Conservation (phyloP, 1,140 invertebrate genomes). For the Mycetomoellerius zeteki region DNA sequence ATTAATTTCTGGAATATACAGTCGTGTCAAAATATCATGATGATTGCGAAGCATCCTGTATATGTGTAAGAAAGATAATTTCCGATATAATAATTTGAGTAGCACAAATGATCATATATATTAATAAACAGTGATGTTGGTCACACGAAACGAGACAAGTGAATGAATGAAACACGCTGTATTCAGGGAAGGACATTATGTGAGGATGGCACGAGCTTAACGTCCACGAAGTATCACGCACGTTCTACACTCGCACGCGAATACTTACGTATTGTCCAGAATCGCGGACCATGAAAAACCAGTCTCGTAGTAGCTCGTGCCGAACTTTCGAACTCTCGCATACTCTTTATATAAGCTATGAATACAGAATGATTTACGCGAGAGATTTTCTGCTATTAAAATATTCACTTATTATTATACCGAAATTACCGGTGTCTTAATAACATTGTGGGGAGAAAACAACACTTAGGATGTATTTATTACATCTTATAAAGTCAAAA, state of each 20-base stretch:
- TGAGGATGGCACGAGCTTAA: conserved; percentile 61
- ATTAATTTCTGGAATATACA: background rate
- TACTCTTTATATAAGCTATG: background rate
- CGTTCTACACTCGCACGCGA: conserved; percentile 63
- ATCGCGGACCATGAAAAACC: conserved; percentile 75
- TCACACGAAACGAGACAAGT: conserved; percentile 6
- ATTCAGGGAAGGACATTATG: conserved; percentile 48
- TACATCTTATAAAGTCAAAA: too few species aligned
- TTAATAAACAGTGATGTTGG: background rate
- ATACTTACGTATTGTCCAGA: conserved; percentile 71
- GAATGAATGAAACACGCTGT: conserved; percentile 54
- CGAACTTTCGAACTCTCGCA: conserved; percentile 61
- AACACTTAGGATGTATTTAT: background rate
- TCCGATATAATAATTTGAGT: background rate
- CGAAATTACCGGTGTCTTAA: background rate
- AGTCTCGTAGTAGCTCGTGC: conserved; percentile 75
- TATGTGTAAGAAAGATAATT: background rate
- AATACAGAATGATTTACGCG: conserved; percentile 13
- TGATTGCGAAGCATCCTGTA: background rate
- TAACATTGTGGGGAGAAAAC: background rate
- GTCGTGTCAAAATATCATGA: background rate
- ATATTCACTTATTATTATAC: background rate
- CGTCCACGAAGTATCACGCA: conserved; percentile 62
- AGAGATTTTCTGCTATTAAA: background rate
- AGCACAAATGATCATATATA: background rate